Conservation (phyloP, 2,888 invertebrate species). For the Spicauda simplicius region DNA sequence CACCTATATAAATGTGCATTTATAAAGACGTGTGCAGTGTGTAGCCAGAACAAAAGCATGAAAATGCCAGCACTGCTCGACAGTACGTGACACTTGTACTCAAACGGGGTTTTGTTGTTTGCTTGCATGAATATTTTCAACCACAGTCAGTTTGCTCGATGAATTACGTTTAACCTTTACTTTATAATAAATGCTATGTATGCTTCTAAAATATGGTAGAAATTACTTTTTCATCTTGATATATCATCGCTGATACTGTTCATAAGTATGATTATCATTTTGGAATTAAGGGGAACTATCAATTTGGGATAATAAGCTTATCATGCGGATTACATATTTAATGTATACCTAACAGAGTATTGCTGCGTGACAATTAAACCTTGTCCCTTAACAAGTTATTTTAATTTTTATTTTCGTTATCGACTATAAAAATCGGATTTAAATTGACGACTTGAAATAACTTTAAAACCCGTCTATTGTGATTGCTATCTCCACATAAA, state of each 20-base stretch:
- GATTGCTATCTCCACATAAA: too few species aligned
- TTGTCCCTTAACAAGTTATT: too few species aligned
- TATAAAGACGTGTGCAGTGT: background rate
- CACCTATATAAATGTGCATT: background rate
- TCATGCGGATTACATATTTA: too few species aligned
- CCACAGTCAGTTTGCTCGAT: background rate
- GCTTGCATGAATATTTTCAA: slow-evolving; percentile 8
- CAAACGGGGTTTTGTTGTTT: slow-evolving; percentile 7
- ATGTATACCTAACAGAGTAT: too few species aligned
- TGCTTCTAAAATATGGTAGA: too few species aligned
- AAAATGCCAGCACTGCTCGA: slow-evolving; percentile 10
- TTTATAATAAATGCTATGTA: too few species aligned
- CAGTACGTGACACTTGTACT: slow-evolving; percentile 25
- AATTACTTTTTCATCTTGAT: background rate
- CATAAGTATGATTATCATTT: background rate
- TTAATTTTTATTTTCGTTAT: too few species aligned
- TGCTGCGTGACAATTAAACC: too few species aligned
- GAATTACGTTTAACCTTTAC: background rate
- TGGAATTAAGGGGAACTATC: background rate
- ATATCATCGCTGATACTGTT: background rate
- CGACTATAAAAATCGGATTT: too few species aligned
- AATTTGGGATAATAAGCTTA: background rate
- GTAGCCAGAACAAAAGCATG: background rate
- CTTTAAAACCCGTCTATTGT: too few species aligned
- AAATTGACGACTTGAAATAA: too few species aligned